Evolutionary conservation across 2,888 invertebrate genomes (phyloP).

Genomic region (Axea sp.): DNA sequence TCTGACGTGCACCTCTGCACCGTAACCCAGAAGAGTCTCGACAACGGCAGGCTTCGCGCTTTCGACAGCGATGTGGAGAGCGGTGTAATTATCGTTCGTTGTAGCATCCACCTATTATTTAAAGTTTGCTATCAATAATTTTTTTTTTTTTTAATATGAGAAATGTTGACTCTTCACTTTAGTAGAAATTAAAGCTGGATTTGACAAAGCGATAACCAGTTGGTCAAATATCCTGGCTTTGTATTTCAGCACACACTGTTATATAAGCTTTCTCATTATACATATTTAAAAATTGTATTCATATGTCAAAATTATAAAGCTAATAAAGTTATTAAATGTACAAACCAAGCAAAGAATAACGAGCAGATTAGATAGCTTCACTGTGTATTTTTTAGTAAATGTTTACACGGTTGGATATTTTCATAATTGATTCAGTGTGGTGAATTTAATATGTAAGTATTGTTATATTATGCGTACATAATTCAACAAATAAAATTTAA

Average conservation of each 20-base stretch:
- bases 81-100: constrained; percentile 93
- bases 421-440: too few species aligned
- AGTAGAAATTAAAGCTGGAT: constrained; percentile 44
- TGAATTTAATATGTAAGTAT: too few species aligned
- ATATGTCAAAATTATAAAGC: too few species aligned
- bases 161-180: too few species aligned
- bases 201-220: constrained; percentile 45
- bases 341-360: constrained; percentile 13
- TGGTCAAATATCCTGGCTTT: constrained; percentile 38
- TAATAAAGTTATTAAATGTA: too few species aligned
- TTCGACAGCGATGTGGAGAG: constrained; percentile 97
- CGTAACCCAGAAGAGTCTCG: constrained; percentile 96
- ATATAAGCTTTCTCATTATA: constrained; percentile 19
- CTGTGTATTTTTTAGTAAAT: background rate
- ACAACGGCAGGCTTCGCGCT: constrained; percentile 96
- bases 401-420: too few species aligned
- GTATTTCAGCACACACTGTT: constrained; percentile 2
- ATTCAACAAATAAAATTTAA: too few species aligned
- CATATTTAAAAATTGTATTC: too few species aligned
- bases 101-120: constrained; percentile 75
- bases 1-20: constrained; percentile 97
- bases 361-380: constrained; percentile 8
- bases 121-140: too few species aligned
- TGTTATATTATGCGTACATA: too few species aligned
- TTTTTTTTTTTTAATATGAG: too few species aligned